Percentiles rank a stretch among this genome's conserved stretches.
Conservation (phyloP, 2,888 invertebrate genomes). For the Coremacera marginata region DNA sequence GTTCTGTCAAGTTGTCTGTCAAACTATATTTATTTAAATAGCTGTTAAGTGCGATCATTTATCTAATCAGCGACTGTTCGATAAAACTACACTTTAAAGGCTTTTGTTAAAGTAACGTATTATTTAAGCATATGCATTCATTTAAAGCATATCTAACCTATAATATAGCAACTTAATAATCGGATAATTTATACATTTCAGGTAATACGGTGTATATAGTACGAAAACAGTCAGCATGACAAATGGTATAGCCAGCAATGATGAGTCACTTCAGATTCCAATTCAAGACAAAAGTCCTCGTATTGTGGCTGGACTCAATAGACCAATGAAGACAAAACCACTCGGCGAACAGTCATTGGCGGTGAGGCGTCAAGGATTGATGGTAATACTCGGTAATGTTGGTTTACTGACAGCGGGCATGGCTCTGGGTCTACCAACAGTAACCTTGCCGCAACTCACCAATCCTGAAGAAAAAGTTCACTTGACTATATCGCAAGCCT, state of each 20-base stretch:
- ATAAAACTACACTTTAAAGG: too few relatives aligned
- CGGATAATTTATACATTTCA: too few relatives aligned
- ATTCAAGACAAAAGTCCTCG: slow-evolving; percentile 47
- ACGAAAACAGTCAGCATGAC: not conserved
- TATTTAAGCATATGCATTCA: too few relatives aligned
- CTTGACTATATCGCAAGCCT: slow-evolving; percentile 58
- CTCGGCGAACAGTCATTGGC: slow-evolving; percentile 63
- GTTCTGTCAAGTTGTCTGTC: too few relatives aligned
- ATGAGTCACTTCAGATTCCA: slow-evolving; percentile 43
- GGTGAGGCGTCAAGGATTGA: slow-evolving; percentile 61
- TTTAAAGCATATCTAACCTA: too few relatives aligned
- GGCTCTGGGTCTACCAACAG: slow-evolving; percentile 65
- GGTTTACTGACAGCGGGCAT: slow-evolving; percentile 65
- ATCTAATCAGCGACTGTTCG: too few relatives aligned
- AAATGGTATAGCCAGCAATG: not conserved
- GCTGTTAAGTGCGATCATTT: too few relatives aligned
- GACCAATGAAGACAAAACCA: slow-evolving; percentile 51
- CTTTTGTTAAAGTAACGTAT: too few relatives aligned
- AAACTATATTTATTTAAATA: too few relatives aligned
- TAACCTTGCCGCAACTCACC: slow-evolving; percentile 59
- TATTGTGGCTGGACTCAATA: slow-evolving; percentile 54
- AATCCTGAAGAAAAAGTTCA: slow-evolving; percentile 56
- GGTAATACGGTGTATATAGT: too few relatives aligned
- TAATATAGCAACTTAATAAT: too few relatives aligned
- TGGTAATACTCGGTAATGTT: slow-evolving; percentile 65